Base-by-base conservation (phyloP, 2,113 vertebrate species). In the Dipodomys ordii region DNA sequence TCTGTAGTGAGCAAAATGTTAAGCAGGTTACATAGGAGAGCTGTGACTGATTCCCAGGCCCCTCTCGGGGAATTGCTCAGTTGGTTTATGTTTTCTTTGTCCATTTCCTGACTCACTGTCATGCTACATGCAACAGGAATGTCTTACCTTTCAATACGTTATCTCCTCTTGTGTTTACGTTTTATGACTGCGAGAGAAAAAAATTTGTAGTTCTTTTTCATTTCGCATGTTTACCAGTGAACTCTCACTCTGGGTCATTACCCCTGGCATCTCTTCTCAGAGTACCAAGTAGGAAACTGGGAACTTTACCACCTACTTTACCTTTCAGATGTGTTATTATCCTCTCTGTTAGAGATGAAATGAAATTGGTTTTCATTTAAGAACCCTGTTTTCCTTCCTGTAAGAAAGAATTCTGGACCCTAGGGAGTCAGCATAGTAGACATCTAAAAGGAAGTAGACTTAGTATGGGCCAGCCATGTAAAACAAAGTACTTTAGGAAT, bases 1-100 rank as follows among this genome's bases (percentile, higher is more conserved):
- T 92, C 3, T 12, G 32, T 91, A 72, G 78, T 16, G n/a, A 94
- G 82, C 35, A 84, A 92, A 93, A 87, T 30, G 46, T 83, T 83
- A 96, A 88, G 71, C 53, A 92, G 73, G 49, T 57, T 96, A 78
- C 84, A 67, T 87, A 83, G 44, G 25, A 57, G 25, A 73, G 8
- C 46, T 93, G 92, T 83, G 76, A 92, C 71, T 79, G 73, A 80
- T 92, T 92, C n/a, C 15, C 65, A 49, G 49, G 39, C 90, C 12
- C 87, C 65, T 94, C 76, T 32, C 85, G 82, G 20, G 46, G 67
- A 94, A 83, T 91, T 94, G 68, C n/a, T 93, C 49, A n/a, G 32
- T 62, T 84, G 79, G 35, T 78, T 93, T 62, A 68, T 32, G 85
- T 84, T 80, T 30, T 12, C 28, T 74, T 72, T 28, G 64, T 49